Percentiles rank a stretch among this genome's conserved stretches.
These are phyloP conservation scores for Trichopoda pennipes DNA, from an alignment of 2,888 invertebrate species.

Conservation along the genomic window DNA sequence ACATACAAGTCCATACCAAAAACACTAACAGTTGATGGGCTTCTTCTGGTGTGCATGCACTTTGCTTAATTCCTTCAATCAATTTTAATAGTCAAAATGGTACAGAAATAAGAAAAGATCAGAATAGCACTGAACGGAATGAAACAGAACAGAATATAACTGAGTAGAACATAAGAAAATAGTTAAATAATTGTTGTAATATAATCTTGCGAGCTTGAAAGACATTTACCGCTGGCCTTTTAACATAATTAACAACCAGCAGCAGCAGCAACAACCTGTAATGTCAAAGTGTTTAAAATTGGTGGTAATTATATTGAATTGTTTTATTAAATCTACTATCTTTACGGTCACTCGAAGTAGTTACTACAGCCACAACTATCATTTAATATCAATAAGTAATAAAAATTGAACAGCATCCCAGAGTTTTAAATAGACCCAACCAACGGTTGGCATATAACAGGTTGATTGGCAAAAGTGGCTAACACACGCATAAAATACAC, in stretches of 20 bases:
- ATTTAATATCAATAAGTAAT: conserved; percentile 58
- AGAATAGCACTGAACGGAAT: neutral
- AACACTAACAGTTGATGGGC: conserved; percentile 21
- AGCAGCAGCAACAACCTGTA: conserved; percentile 48
- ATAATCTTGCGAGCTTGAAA: conserved; percentile 49
- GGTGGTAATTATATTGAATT: conserved; percentile 65
- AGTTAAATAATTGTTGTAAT: conserved; percentile 62
- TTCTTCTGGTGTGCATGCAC: conserved; percentile 8
- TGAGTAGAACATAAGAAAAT: conserved; percentile 45
- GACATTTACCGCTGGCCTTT: conserved; percentile 54
- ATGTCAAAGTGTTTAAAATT: conserved; percentile 64
- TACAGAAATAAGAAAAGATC: conserved; percentile 4
- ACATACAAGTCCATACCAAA: neutral
- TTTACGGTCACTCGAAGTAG: conserved; percentile 8
- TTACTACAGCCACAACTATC: conserved; percentile 38
- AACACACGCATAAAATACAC: neutral
- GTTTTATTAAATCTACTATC: conserved; percentile 65
- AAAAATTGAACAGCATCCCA: conserved; percentile 54
- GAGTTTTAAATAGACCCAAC: conserved; percentile 22
- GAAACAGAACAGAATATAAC: neutral
- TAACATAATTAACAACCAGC: conserved; percentile 48
- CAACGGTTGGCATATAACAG: conserved; percentile 26
- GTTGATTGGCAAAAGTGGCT: conserved; percentile 51
- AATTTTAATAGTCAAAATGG: conserved; percentile 51
- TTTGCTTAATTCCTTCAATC: conserved; percentile 48